Percentiles rank a stretch among this genome's conserved stretches.
phyloP scores from a whole-genome alignment of 2,797 vertebrate genomes.

The Sebastes cheni region DNA sequence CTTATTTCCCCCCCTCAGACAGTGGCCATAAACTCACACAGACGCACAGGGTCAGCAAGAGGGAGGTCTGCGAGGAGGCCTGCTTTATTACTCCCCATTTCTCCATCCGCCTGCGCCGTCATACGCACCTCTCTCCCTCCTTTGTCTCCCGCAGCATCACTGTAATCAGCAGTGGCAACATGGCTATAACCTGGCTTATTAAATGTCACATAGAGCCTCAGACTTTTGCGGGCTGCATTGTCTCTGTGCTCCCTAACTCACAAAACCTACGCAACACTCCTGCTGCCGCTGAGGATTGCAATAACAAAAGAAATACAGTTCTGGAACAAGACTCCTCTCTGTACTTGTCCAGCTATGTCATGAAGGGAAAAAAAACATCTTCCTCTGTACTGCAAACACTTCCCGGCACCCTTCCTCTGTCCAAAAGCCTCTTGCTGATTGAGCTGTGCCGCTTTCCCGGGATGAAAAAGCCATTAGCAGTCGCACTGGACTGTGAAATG shows the following conservation, averaged over 20 bases:
- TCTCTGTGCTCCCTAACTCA: constrained; percentile 13
- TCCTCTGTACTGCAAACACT: constrained; percentile 25
- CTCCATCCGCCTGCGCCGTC: constrained; percentile 20
- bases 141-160: constrained; percentile 44
- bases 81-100: constrained; percentile 65
- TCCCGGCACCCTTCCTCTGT: constrained; percentile 35
- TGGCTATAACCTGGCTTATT: constrained; percentile 56
- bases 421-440: constrained; percentile 66
- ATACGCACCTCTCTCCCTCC: constrained; percentile 24
- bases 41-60: constrained; percentile 63
- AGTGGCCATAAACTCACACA: constrained; percentile 69
- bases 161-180: constrained; percentile 66
- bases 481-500: constrained; percentile 81
- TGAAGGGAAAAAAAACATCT: constrained; percentile 19
- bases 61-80: constrained; percentile 45
- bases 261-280: constrained; percentile 2
- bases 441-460: constrained; percentile 67
- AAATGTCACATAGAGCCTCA: constrained; percentile 61
- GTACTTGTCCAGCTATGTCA: constrained; percentile 21
- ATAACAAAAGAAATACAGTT: constrained; percentile 24
- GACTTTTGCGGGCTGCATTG: constrained; percentile 18
- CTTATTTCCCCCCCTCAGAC: constrained; percentile 73
- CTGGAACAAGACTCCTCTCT: constrained; percentile 25
- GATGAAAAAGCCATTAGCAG: constrained; percentile 79
- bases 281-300: constrained; percentile 28